Base-by-base conservation (phyloP, 2,797 vertebrate species). In the Cuculus canorus region DNA sequence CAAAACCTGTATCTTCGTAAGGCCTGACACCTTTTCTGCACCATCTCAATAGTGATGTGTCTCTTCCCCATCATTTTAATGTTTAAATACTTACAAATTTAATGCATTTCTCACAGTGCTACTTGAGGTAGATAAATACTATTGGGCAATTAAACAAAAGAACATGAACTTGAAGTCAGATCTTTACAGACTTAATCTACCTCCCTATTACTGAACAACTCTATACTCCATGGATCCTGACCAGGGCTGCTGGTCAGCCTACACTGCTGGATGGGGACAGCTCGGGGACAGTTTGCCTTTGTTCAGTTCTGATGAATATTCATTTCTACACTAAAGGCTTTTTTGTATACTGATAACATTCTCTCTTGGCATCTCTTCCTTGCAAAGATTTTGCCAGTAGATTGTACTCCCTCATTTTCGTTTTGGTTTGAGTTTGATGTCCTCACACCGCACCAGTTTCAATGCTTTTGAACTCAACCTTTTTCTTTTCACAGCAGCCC, bases 51-150 rank as follows among this genome's bases (percentile, higher is more conserved):
- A 30, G 19, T 10, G 27, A 48, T 4, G 2, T 21, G 4, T 45
- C 37, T 80, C 59, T 69, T 57, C 32, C 19, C n/a, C 37, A 24
- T 18, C 37, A 9, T 56, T 50, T 71, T 33, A 39, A 48, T n/a
- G 17, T 56, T 0, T 0, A 86, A 73, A 23, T 41, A 17, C 33
- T 77, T 28, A 24, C 0, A 1, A 10, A 22, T 69, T 54, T 59
- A 57, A 32, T 37, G 27, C 30, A 35, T 63, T 86, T 70, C 69
- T 92, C 32, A 52, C 43, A 66, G 79, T 27, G 17, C 22, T 59
- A 3, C 24, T 54, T 73, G 68, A 92, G 82, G 82, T 54, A 92
- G 75, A 47, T 45, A 88, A 64, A 85, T 59, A 59, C 27, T 30
- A 30, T n/a, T 30, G 47, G 43, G 57, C 35, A 65, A 30, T 17